Conservation (phyloP, 2,113 vertebrate species). For the Crotophaga sulcirostris region DNA sequence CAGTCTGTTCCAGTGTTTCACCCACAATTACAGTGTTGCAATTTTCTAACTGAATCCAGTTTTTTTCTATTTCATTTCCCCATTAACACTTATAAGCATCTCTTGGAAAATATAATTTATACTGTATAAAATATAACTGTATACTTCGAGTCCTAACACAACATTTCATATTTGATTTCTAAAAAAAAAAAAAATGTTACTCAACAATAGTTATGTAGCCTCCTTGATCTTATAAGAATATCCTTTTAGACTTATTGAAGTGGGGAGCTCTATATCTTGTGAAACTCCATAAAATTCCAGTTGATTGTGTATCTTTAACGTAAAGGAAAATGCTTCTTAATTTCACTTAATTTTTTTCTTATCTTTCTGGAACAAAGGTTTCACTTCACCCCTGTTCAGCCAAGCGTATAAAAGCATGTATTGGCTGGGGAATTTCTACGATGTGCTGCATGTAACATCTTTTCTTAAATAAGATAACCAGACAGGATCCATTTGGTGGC, state of each 20-base stretch:
- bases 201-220: neutral
- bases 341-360: neutral
- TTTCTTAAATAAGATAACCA: neutral
- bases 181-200: neutral
- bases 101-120: neutral
- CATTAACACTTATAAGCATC: neutral
- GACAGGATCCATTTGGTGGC: fast-evolving
- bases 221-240: neutral
- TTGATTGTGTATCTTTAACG: neutral
- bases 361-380: neutral
- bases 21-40: neutral
- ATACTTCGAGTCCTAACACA: neutral
- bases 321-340: neutral
- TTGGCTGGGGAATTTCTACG: neutral
- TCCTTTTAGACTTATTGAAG: neutral
- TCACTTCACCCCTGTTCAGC: neutral
- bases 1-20: neutral
- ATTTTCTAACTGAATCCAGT: neutral
- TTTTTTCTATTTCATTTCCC: neutral
- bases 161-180: neutral
- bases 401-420: neutral
- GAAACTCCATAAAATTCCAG: neutral
- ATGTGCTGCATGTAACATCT: neutral
- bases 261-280: neutral
- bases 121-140: no score